These are phyloP conservation scores for Auanema sp. DNA, from an alignment of 2,888 invertebrate species.

Conservation along the genomic window DNA sequence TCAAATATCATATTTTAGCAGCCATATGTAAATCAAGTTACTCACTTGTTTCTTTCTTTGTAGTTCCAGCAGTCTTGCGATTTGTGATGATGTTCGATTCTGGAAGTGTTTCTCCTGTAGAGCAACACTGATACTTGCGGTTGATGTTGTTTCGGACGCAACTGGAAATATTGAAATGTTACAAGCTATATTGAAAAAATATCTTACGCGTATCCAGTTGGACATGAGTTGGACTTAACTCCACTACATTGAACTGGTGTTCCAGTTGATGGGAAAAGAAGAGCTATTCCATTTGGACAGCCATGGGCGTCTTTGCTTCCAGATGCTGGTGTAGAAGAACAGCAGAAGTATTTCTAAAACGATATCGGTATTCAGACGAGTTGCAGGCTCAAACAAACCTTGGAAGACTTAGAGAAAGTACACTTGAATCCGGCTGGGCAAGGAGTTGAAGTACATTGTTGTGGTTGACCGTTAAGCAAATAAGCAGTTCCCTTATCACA, in stretches of 20 bases:
- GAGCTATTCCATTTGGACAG: constrained; percentile 54
- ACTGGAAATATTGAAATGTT: constrained; percentile 4
- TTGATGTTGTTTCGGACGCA: constrained; percentile 14
- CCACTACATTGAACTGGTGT: constrained; percentile 60
- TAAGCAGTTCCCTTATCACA: constrained; percentile 56
- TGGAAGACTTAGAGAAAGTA: constrained; percentile 51
- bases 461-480: constrained; percentile 55
- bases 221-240: constrained; percentile 51
- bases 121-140: constrained; percentile 36
- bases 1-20: constrained; percentile 24
- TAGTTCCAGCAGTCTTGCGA: background rate
- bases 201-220: constrained; percentile 52
- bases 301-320: constrained; percentile 34
- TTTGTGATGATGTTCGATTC: background rate
- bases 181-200: too few species aligned
- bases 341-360: constrained; percentile 42
- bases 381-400: constrained; percentile 7
- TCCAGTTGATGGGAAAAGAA: constrained; percentile 62
- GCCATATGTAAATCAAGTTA: constrained; percentile 5
- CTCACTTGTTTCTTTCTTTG: constrained; percentile 13
- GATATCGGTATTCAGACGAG: background rate
- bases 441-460: constrained; percentile 55
- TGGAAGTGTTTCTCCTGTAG: constrained; percentile 11
- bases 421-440: constrained; percentile 58
- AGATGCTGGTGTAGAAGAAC: constrained; percentile 24